phyloP scores from a whole-genome alignment of 2,888 invertebrate genomes.

The Reticulitermes lucifugus region DNA sequence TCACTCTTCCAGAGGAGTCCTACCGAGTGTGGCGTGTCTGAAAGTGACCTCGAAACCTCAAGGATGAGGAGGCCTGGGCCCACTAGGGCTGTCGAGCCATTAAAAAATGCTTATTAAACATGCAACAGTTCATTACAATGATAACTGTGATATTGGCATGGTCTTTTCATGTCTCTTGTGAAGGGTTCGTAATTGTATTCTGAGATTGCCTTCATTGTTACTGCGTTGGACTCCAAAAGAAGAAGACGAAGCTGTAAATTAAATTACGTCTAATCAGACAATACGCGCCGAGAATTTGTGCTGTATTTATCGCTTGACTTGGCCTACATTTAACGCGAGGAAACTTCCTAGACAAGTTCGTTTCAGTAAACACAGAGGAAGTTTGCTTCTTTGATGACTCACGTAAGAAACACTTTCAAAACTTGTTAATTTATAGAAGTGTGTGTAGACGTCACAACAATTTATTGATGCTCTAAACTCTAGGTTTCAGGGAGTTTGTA shows the following conservation, averaged over 20 bases:
- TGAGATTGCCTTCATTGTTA: too few species aligned
- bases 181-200: too few species aligned
- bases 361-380: not conserved
- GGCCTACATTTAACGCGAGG: not conserved
- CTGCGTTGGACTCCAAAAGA: too few species aligned
- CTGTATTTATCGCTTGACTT: conserved; percentile 12
- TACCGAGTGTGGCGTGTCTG: too few species aligned
- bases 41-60: too few species aligned
- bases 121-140: too few species aligned
- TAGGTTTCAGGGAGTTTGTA: not conserved
- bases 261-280: conserved; percentile 23
- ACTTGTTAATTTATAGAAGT: conserved; percentile 12
- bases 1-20: too few species aligned
- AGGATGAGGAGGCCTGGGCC: too few species aligned
- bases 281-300: conserved; percentile 12
- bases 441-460: conserved; percentile 4
- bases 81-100: too few species aligned
- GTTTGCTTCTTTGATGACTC: not conserved
- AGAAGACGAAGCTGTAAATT: not conserved
- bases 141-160: too few species aligned
- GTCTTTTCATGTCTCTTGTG: too few species aligned
- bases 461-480: not conserved
- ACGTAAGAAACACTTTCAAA: not conserved
- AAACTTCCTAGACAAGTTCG: not conserved
- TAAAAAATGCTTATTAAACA: too few species aligned